Conservation (phyloP, 2,113 vertebrate genomes). For the Ondatra zibethicus region DNA sequence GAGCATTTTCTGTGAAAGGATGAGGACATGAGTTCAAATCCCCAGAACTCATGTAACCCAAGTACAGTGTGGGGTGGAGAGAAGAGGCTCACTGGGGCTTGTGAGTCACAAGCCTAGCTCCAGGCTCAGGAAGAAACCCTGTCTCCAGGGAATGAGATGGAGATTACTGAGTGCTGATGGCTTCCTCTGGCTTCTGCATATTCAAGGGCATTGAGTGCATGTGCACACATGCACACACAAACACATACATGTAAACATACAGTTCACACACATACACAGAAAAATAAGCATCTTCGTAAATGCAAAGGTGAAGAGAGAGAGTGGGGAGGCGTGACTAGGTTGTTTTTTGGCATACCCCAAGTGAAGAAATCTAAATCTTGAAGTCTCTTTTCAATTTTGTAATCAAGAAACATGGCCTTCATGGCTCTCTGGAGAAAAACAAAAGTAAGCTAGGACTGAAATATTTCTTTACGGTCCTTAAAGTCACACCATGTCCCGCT, state of each 20-base stretch:
- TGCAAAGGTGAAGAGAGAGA: neutral
- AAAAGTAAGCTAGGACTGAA: neutral
- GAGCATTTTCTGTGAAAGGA: neutral
- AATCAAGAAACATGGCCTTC: neutral
- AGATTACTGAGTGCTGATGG: neutral
- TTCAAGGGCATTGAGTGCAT: neutral
- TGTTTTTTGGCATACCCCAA: neutral
- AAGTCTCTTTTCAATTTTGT: neutral
- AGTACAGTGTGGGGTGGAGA: neutral
- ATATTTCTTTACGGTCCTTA: neutral
- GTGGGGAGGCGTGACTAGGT: neutral
- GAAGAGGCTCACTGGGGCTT: neutral
- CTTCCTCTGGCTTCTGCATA: neutral
- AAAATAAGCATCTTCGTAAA: neutral
- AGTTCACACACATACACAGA: neutral
- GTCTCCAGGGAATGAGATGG: neutral
- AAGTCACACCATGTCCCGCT: neutral
- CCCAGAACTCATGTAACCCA: neutral
- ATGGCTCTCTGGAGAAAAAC: neutral
- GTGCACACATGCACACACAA: neutral
- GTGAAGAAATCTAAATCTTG: slow-evolving; percentile 16
- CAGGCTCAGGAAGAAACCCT: neutral
- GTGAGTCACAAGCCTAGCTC: neutral
- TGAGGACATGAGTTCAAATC: neutral
- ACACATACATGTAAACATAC: no score